Evolutionary conservation across 2,888 invertebrate species (phyloP), one percentile per base, ranked within the genome.

Genomic region (Drosophila anomelani): DNA sequence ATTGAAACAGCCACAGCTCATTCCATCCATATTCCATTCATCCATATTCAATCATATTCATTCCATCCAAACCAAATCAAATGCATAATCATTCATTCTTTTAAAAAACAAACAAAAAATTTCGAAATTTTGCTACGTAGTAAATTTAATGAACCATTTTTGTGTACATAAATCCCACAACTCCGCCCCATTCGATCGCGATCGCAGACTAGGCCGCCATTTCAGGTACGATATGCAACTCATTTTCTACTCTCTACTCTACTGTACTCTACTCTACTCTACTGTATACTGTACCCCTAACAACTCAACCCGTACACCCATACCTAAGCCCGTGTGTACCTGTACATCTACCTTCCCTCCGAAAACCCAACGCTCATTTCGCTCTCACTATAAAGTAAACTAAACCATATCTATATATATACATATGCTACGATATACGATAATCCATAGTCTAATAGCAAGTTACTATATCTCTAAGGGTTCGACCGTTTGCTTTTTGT

Each of bases 191-290:
- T 88, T 84, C 73, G 73, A 58, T 64, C 86, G 80, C 81, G 85
- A 86, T 85, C 82, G 90, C 92, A 92, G 92, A 92, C 92, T 90
- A 90, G 89, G 91, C 91, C 91, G 88, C 92, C 92, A 82, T 89
- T 91, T 83, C 91, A 92, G 92, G 92, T 92, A 92, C 90, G 91
- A 90, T 89, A 89, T 87, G 86, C 85, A 90, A 90, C 75, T 90
- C 90, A 80, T 87, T 89, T 85, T 90, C 85, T 84, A 77, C 75
- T 75, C 73, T 69, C 68, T 78, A 76, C 67, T 69, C 68, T 78
- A 76, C 67, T 69, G 64, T 78, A 75, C 67, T 63, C 68, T 78
- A 76, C 67, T 69, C 68, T 78, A 75, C 67, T 63, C 56, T 53
- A 56, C 70, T 70, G 55, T 62, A 70, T 49, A 36, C 59, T 63